Percentiles rank a stretch among this genome's conserved stretches.
Conservation (phyloP, 2,888 invertebrate genomes). For the Protophormia terraenovae region DNA sequence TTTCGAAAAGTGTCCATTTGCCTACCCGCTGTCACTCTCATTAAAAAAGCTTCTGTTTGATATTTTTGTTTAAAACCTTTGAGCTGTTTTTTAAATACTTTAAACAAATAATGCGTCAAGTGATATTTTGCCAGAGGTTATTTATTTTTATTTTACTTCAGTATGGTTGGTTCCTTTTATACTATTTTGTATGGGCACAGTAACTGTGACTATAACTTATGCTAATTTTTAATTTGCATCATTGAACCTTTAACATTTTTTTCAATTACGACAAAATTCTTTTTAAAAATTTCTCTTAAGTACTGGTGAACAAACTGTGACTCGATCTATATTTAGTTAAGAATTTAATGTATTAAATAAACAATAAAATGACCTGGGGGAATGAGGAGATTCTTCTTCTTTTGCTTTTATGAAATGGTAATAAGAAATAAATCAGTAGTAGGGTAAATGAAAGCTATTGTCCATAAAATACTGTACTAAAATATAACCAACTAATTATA, state of each 20-base stretch:
- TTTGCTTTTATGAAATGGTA: too few relatives aligned
- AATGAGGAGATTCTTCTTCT: too few relatives aligned
- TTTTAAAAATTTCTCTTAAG: not conserved
- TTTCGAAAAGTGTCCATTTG: not conserved
- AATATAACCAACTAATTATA: too few relatives aligned
- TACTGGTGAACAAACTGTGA: not conserved
- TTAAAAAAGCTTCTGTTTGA: slow-evolving; percentile 9
- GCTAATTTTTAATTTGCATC: slow-evolving; percentile 25
- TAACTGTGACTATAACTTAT: slow-evolving; percentile 12
- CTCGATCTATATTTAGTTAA: not conserved
- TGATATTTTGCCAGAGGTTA: slow-evolving; percentile 35
- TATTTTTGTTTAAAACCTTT: slow-evolving; percentile 7
- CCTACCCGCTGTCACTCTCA: slow-evolving; percentile 7
- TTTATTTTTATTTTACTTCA: slow-evolving; percentile 15
- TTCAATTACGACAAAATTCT: not conserved
- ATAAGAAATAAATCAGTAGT: too few relatives aligned
- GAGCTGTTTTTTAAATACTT: slow-evolving; percentile 6
- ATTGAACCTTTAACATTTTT: slow-evolving; percentile 1
- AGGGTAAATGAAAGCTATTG: too few relatives aligned
- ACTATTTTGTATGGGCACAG: not conserved
- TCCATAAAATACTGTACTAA: too few relatives aligned
- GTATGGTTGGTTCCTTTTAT: not conserved
- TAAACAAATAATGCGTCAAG: not conserved
- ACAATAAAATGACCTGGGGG: not conserved
- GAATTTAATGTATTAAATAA: not conserved